Evolutionary conservation across 2,113 vertebrate genomes (phyloP).

Genomic region (Pangasianodon gigas): DNA sequence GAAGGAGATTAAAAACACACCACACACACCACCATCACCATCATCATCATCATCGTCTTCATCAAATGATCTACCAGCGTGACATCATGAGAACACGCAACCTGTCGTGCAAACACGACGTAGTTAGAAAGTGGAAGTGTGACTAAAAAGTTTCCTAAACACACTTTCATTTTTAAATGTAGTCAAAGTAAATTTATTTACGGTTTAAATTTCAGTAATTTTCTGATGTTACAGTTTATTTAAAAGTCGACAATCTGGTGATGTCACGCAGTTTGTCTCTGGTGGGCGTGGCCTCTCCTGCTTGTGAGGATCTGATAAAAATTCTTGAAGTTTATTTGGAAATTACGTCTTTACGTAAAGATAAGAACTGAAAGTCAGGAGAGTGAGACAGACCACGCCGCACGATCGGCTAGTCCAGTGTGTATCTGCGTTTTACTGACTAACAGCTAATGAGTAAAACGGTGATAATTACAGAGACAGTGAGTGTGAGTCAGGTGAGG

Average conservation of each 20-base stretch:
- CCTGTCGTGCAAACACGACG: background rate
- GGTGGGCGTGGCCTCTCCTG: background rate
- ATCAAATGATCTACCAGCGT: background rate
- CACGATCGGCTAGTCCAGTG: background rate
- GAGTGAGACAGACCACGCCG: background rate
- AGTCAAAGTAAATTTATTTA: background rate
- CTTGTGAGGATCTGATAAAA: background rate
- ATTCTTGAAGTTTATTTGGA: background rate
- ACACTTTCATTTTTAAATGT: background rate
- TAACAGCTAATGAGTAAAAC: background rate
- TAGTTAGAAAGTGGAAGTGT: background rate
- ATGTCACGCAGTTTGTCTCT: background rate
- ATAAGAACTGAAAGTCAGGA: background rate
- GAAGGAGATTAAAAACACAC: slow-evolving; percentile 54
- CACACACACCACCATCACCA: background rate
- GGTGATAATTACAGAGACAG: background rate
- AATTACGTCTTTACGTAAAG: no score
- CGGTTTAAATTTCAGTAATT: background rate
- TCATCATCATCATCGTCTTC: slow-evolving; percentile 4
- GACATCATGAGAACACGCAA: background rate
- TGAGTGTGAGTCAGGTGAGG: background rate
- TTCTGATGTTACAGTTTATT: background rate
- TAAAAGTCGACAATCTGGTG: background rate
- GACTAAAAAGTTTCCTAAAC: background rate
- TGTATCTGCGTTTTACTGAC: background rate